Base-by-base conservation (phyloP, 2,113 vertebrate genomes). In the Tonatia bakeri region DNA sequence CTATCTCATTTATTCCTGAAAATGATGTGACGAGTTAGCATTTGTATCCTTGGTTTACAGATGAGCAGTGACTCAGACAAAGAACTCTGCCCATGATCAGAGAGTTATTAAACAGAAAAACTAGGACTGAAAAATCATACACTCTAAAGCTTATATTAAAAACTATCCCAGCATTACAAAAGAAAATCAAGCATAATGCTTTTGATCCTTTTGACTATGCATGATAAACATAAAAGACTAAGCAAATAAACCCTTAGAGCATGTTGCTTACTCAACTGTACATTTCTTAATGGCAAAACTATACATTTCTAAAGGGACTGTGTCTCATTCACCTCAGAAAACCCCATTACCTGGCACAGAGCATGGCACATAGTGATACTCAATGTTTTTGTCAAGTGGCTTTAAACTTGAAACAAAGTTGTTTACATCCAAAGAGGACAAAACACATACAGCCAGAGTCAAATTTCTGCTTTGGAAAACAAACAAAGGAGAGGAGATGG, bases 101-200 rank as follows among this genome's bases (percentile, higher is more conserved):
- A 72, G 36, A 86, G 47, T 80, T 56, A 40, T 70, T 87, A 87
- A 90, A 64, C 19, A 86, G 33, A 69, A 90, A 82, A 94, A 95
- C 24, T 84, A 36, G 61, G 43, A 90, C n/a, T 86, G 84, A 82
- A 94, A 61, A 83, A 54, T 16, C 50, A 64, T 33, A 77, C 4
- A 50, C 6, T 45, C 33, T 59, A 82, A 91, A 88, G 81, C 11
- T 86, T 22, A 33, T 75, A 64, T 67, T 85, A 89, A 92, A 90
- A 33, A 76, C 43, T n/a, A 43, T 26, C 31, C 19, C 28, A 92
- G 81, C 81, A 94, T 65, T 43, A 77, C 31, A 56, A 79, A 84
- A 94, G 38, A 70, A 93, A 93, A 36, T 40, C 65, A 93, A 72
- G 15, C n/a, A 38, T 59, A 61, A 45, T 61, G 38, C 50, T 67